These are phyloP conservation scores for Herpetotheres cachinnans DNA, from an alignment of 2,113 vertebrate genomes.

Conservation along the genomic window DNA sequence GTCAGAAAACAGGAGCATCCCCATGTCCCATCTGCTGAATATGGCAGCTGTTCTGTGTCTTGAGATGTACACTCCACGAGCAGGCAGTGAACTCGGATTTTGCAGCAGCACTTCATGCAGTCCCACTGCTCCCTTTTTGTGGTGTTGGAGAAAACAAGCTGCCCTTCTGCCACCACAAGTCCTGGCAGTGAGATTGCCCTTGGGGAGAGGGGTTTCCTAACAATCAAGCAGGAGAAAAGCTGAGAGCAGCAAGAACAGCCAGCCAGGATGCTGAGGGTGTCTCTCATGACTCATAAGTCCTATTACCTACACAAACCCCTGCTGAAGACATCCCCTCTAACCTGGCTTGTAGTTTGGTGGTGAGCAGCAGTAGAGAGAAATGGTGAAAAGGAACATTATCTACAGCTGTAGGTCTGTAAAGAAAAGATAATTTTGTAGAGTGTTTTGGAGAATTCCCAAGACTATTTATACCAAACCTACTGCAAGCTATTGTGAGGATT, in stretches of 20 bases:
- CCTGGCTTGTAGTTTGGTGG: neutral
- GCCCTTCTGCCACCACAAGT: neutral
- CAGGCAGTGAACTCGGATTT: neutral
- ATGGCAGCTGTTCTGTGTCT: neutral
- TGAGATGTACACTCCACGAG: neutral
- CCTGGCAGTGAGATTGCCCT: neutral
- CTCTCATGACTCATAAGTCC: neutral
- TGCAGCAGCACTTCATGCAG: neutral
- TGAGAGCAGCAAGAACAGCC: neutral
- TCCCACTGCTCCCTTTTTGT: neutral
- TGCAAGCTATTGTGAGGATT: neutral
- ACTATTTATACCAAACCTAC: neutral
- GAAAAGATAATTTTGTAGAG: neutral
- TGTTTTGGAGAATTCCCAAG: neutral
- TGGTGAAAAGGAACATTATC: neutral
- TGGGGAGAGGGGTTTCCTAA: neutral
- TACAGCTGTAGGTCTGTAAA: neutral
- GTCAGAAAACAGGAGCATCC: neutral
- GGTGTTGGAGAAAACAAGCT: neutral
- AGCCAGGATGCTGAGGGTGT: neutral
- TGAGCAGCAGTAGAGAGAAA: neutral
- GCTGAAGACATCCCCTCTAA: neutral
- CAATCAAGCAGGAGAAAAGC: neutral
- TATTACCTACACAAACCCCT: neutral
- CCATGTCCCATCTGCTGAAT: neutral